Conservation (phyloP, 2,113 vertebrate genomes). For the Oreotrochilus melanogaster region DNA sequence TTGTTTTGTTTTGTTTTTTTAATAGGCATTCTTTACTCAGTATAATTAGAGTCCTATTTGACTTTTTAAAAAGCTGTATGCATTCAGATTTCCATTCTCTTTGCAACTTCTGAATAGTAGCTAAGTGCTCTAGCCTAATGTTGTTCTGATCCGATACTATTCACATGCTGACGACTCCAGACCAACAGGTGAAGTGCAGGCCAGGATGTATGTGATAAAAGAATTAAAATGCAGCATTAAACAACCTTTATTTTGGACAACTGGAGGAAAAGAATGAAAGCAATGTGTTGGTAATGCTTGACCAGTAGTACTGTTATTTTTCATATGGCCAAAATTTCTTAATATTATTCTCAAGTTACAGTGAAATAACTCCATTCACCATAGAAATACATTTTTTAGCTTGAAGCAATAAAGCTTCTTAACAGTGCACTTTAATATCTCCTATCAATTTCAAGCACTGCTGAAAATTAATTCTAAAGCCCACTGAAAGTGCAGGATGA, state of each 20-base stretch:
- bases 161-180: conserved; percentile 7
- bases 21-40: conserved; percentile 64
- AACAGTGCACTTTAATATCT: neutral
- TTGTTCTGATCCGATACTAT: conserved; percentile 30
- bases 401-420: neutral
- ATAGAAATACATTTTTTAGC: neutral
- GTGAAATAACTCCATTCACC: neutral
- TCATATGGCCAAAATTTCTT: neutral
- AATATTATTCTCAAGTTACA: neutral
- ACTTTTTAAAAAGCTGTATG: conserved; percentile 71
- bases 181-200: conserved; percentile 38
- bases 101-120: conserved; percentile 33
- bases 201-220: neutral
- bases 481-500: neutral
- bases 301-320: neutral
- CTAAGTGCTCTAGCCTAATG: neutral
- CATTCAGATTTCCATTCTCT: conserved; percentile 55
- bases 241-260: neutral
- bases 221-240: neutral
- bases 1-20: neutral
- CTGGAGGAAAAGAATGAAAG: neutral
- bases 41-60: conserved; percentile 70
- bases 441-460: neutral
- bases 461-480: neutral
- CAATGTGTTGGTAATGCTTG: neutral